These are phyloP conservation scores for Aporophyla lueneburgensis DNA, from an alignment of 2,888 invertebrate species.

Conservation along the genomic window DNA sequence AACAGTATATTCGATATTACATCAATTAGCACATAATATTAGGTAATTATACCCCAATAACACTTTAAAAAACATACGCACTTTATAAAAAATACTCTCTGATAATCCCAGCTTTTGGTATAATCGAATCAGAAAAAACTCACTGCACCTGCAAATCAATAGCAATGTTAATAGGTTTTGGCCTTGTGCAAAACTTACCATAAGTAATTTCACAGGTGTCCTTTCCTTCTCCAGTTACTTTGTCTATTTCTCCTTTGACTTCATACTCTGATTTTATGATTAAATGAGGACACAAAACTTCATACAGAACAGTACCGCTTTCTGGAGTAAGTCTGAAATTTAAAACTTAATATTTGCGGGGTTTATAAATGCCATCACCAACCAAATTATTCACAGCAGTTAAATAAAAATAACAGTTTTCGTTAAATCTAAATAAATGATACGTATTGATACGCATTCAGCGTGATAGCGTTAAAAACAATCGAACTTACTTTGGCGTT, in stretches of 20 bases:
- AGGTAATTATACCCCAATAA: background rate
- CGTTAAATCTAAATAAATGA: no score
- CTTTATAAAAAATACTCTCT: background rate
- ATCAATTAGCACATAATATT: no score
- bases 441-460: no score
- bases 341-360: background rate
- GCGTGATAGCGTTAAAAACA: no score
- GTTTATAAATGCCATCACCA: background rate
- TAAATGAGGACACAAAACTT: conserved; percentile 47
- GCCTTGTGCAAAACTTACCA: conserved; percentile 25
- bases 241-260: conserved; percentile 38
- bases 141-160: background rate
- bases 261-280: conserved; percentile 45
- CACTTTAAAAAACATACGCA: background rate
- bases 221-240: conserved; percentile 39
- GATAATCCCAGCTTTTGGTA: background rate
- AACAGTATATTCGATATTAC: no score
- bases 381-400: background rate
- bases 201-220: conserved; percentile 42
- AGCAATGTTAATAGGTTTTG: background rate
- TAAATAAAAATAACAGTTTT: background rate
- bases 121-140: background rate
- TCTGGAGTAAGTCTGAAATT: conserved; percentile 36
- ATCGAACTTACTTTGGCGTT: no score
- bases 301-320: conserved; percentile 13